These are phyloP conservation scores for Dufourea novaeangliae DNA, from an alignment of 1,140 invertebrate species.

Conservation along the genomic window DNA sequence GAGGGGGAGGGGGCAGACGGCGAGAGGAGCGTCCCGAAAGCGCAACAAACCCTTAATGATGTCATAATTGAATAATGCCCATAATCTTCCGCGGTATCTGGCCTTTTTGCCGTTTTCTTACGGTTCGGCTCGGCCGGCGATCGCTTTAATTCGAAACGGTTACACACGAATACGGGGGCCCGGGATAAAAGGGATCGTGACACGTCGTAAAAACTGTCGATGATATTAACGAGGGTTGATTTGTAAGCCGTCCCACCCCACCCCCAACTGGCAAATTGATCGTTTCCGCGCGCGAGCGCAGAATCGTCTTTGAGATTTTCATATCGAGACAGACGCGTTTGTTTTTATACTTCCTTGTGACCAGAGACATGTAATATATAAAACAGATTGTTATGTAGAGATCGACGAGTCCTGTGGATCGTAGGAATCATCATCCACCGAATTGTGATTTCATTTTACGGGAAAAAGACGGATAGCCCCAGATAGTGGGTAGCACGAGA, in stretches of 20 bases:
- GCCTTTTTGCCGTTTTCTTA: conserved; percentile 51
- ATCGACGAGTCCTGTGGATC: too few species aligned
- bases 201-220: conserved; percentile 21
- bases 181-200: background rate
- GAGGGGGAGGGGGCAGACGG: background rate
- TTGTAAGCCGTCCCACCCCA: conserved; percentile 18
- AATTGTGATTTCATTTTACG: too few species aligned
- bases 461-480: too few species aligned
- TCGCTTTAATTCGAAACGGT: conserved; percentile 40
- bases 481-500: too few species aligned
- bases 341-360: too few species aligned
- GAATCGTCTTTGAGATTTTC: too few species aligned
- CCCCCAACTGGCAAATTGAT: too few species aligned
- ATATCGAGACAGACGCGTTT: too few species aligned
- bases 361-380: too few species aligned
- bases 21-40: conserved; percentile 46
- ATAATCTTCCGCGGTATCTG: conserved; percentile 47
- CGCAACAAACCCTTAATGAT: conserved; percentile 56
- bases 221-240: conserved; percentile 28
- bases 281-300: background rate
- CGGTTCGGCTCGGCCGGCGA: conserved; percentile 8
- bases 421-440: too few species aligned
- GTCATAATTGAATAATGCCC: conserved; percentile 66
- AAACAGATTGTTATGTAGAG: too few species aligned
- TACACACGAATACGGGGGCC: conserved; percentile 25